Percentiles rank a stretch among this genome's conserved stretches.
These are phyloP conservation scores for Teleopsis dalmanni DNA, from an alignment of 1,140 invertebrate genomes.

Conservation along the genomic window DNA sequence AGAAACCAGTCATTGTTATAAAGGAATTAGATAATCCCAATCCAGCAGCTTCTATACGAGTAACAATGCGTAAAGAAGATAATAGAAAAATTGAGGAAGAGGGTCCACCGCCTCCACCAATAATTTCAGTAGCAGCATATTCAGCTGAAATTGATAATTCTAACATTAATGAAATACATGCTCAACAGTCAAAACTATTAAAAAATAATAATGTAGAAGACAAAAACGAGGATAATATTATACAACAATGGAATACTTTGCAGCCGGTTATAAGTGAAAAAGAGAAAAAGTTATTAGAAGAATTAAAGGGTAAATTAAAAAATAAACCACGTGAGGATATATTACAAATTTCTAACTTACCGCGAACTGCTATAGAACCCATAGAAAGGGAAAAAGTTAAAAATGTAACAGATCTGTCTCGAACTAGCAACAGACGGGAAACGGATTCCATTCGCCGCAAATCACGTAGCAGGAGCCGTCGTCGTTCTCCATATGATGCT, in stretches of 20 bases:
- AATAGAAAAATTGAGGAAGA: conserved; percentile 44
- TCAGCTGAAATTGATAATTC: not conserved
- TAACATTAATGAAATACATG: not conserved
- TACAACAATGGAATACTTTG: conserved; percentile 56
- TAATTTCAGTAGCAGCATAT: not conserved
- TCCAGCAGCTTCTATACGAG: conserved; percentile 55
- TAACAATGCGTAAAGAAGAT: conserved; percentile 59
- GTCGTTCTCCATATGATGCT: too few relatives aligned
- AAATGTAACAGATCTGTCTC: not conserved
- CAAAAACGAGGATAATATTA: conserved; percentile 46
- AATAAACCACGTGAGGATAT: conserved; percentile 20
- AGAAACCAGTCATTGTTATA: conserved; percentile 25
- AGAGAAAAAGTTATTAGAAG: conserved; percentile 53
- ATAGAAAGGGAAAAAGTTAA: not conserved
- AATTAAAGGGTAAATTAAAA: conserved; percentile 50
- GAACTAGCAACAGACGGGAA: not conserved
- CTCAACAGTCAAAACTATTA: too few relatives aligned
- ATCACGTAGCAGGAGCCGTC: too few relatives aligned
- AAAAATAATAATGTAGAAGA: conserved; percentile 27
- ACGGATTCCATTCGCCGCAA: too few relatives aligned
- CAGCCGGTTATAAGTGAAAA: conserved; percentile 51
- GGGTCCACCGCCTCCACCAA: conserved; percentile 25
- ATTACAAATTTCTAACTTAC: conserved; percentile 25
- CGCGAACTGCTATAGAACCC: conserved; percentile 10
- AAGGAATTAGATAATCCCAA: conserved; percentile 31